Conservation (phyloP, 2,113 vertebrate species). For the Microtus ochrogaster region DNA sequence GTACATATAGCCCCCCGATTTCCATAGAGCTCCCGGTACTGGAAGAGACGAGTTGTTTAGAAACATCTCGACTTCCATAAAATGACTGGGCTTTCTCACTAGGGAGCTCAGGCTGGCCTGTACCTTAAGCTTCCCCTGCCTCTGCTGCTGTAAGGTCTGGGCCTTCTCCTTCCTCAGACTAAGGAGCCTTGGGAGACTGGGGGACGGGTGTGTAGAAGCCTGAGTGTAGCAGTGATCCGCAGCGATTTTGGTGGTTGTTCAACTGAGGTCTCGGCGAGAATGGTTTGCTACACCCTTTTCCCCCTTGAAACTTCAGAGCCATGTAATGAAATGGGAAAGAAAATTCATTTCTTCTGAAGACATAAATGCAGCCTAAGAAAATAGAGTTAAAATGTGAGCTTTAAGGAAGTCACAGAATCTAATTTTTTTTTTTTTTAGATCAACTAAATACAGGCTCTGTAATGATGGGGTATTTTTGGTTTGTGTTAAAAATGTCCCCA, state of each 20-base stretch:
- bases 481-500: conserved; percentile 47
- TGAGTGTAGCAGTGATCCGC: neutral
- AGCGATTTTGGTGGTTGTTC: neutral
- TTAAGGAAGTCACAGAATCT: conserved; percentile 49
- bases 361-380: conserved; percentile 56
- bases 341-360: conserved; percentile 55
- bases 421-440: conserved; percentile 10
- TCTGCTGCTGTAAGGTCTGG: neutral
- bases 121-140: too few species aligned
- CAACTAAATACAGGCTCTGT: neutral
- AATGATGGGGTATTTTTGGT: conserved; percentile 39
- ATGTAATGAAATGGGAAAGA: conserved; percentile 43
- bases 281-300: conserved; percentile 1
- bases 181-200: neutral
- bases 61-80: conserved; percentile 25
- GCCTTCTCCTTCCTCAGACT: neutral
- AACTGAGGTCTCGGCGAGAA: neutral
- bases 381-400: conserved; percentile 52
- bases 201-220: neutral
- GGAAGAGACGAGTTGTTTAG: conserved; percentile 7
- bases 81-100: neutral
- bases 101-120: neutral
- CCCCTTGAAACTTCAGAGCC: conserved; percentile 10
- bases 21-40: neutral
- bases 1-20: neutral